Evolutionary conservation across 2,113 vertebrate species (phyloP).

Genomic region (Psilopsiagon aymara): DNA sequence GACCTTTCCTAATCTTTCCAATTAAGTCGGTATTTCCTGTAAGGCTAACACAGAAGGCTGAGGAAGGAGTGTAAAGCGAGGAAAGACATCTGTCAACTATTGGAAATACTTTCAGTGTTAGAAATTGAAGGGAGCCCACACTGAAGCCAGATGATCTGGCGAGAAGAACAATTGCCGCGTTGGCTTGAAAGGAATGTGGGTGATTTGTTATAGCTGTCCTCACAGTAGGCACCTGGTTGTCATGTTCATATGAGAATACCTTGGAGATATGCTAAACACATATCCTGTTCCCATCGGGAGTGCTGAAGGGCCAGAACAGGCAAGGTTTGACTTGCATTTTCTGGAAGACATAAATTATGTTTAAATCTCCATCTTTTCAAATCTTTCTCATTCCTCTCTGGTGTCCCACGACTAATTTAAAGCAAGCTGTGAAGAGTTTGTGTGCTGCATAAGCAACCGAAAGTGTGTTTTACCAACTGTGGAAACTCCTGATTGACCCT

Average conservation of each 20-base stretch:
- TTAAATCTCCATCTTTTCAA: conserved; percentile 5
- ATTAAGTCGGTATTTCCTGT: conserved; percentile 79
- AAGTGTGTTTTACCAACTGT: background rate
- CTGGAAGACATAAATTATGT: conserved; percentile 61
- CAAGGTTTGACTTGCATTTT: conserved; percentile 64
- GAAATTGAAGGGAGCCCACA: conserved; percentile 48
- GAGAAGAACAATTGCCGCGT: conserved; percentile 43
- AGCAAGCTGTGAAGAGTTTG: background rate
- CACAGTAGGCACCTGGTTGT: conserved; percentile 51
- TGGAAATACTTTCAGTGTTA: conserved; percentile 59
- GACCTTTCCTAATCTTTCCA: conserved; percentile 74
- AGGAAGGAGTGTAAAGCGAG: conserved; percentile 57
- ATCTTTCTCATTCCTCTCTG: conserved; percentile 14
- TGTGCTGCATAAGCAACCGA: background rate
- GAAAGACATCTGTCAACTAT: conserved; percentile 75
- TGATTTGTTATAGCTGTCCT: conserved; percentile 69
- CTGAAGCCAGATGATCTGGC: conserved; percentile 55
- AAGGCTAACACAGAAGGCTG: conserved; percentile 47
- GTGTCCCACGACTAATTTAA: background rate
- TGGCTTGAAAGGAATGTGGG: conserved; percentile 64
- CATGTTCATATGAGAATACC: conserved; percentile 57
- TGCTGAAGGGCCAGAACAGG: conserved; percentile 51
- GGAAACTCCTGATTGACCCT: background rate
- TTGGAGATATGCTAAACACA: conserved; percentile 58
- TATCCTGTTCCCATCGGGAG: conserved; percentile 50